phyloP scores from a whole-genome alignment of 2,797 vertebrate species.

The Holocentrus rufus region DNA sequence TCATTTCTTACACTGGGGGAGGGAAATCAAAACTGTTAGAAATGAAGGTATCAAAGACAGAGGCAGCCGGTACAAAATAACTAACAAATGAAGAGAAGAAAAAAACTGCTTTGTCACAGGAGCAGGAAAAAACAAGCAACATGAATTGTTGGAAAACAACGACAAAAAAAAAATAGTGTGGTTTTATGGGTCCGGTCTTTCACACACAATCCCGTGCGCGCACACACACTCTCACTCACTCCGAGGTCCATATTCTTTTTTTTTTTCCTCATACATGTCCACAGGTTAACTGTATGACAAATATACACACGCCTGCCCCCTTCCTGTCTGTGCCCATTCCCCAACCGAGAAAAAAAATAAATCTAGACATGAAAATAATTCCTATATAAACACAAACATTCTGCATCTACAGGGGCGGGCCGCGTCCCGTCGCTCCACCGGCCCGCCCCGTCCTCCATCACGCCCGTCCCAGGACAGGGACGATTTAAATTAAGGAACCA shows the following conservation, averaged over 20 bases:
- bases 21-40: conserved; percentile 8
- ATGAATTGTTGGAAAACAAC: conserved; percentile 53
- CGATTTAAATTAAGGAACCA: conserved; percentile 78
- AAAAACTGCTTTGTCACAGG: conserved; percentile 31
- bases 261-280: conserved; percentile 45
- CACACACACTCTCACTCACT: conserved; percentile 17
- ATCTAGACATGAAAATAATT: conserved; percentile 74
- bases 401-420: conserved; percentile 69
- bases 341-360: conserved; percentile 70
- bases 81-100: conserved; percentile 21
- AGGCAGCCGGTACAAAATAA: conserved; percentile 60
- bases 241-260: conserved; percentile 66
- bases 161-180: conserved; percentile 18
- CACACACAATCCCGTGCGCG: conserved; percentile 9
- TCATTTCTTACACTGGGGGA: conserved; percentile 2
- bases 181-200: conserved; percentile 57
- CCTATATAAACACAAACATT: conserved; percentile 75
- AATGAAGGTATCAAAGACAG: conserved; percentile 48
- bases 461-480: conserved; percentile 55
- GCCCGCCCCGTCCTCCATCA: conserved; percentile 46
- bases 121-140: conserved; percentile 43
- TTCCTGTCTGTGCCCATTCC: conserved; percentile 54
- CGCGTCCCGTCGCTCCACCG: conserved; percentile 4
- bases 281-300: conserved; percentile 69
- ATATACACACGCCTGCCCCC: conserved; percentile 64